Percentiles rank a stretch among this genome's conserved stretches.
Evolutionary conservation across 2,888 invertebrate genomes (phyloP).

Genomic region (Melanophora roralis): DNA sequence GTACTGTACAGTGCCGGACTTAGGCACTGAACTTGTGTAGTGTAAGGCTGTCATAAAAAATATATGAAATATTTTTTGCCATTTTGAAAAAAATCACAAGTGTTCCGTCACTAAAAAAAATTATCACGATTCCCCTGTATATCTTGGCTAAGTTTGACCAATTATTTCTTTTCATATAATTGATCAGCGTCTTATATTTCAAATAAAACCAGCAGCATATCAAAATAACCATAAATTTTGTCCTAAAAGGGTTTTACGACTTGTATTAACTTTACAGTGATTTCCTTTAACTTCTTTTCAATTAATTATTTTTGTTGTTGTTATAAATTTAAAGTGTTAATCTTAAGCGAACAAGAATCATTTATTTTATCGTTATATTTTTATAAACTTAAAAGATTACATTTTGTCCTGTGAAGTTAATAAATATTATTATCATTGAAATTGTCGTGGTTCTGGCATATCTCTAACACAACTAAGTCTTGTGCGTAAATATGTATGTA

Average conservation of each 20-base stretch:
- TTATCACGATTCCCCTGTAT: too few species aligned
- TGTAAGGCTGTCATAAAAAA: too few species aligned
- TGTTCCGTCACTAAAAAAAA: too few species aligned
- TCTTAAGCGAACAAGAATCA: conserved; percentile 5
- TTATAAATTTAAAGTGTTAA: conserved; percentile 4
- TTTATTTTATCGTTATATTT: not conserved
- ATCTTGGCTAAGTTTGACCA: too few species aligned
- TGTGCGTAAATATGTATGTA: not conserved
- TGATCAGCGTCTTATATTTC: not conserved
- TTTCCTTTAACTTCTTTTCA: not conserved
- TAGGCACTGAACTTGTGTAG: too few species aligned
- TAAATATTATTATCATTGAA: conserved; percentile 52
- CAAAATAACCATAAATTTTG: not conserved
- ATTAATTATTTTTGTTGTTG: not conserved
- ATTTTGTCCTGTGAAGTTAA: conserved; percentile 36
- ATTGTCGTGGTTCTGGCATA: conserved; percentile 46
- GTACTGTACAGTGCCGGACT: too few species aligned
- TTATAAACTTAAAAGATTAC: conserved; percentile 6
- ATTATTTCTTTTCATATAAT: too few species aligned
- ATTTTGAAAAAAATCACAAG: too few species aligned
- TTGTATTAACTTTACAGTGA: not conserved
- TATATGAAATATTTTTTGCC: too few species aligned
- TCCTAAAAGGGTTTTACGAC: not conserved
- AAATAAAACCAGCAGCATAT: conserved; percentile 11
- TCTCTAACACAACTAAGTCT: conserved; percentile 23